Conservation (phyloP, 2,888 invertebrate species). For the Calameuta idolon region DNA sequence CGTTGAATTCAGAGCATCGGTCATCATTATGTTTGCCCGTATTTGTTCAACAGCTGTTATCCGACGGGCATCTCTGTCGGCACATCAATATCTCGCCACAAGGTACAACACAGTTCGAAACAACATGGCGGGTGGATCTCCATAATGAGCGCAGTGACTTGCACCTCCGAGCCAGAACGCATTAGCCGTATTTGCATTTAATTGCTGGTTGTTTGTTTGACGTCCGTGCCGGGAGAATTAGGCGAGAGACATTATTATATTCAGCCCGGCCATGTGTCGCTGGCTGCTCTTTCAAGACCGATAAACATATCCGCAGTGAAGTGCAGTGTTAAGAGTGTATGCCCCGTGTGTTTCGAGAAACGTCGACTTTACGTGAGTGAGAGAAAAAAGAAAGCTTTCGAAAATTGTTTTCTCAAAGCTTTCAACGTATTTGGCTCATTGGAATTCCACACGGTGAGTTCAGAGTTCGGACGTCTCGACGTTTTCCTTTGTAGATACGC, state of each 20-base stretch:
- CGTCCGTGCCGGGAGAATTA: conserved; percentile 54
- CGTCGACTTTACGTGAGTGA: neutral
- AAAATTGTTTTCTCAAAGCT: conserved; percentile 6
- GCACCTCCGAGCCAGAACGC: conserved; percentile 61
- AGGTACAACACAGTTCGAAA: conserved; percentile 42
- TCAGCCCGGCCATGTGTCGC: conserved; percentile 21
- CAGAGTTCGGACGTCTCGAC: neutral
- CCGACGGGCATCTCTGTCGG: conserved; percentile 28
- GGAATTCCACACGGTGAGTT: conserved; percentile 13
- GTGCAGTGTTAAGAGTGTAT: neutral
- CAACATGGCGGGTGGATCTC: conserved; percentile 59
- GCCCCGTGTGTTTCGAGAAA: neutral
- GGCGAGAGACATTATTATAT: conserved; percentile 26
- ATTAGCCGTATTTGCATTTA: conserved; percentile 66
- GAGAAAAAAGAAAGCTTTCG: neutral
- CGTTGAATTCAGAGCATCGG: conserved; percentile 3
- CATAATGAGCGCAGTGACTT: conserved; percentile 63
- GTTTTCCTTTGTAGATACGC: conserved; percentile 7
- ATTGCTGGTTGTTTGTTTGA: conserved; percentile 66
- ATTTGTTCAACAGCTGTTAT: conserved; percentile 33
- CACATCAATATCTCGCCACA: conserved; percentile 49
- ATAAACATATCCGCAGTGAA: neutral
- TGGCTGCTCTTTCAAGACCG: neutral
- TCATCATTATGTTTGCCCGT: conserved; percentile 30
- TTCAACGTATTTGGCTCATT: conserved; percentile 13